A percentile compares a stretch with the other conserved stretches of the same genome.
phyloP scores from a whole-genome alignment of 2,888 invertebrate species.

The Galerucella pusilla region DNA sequence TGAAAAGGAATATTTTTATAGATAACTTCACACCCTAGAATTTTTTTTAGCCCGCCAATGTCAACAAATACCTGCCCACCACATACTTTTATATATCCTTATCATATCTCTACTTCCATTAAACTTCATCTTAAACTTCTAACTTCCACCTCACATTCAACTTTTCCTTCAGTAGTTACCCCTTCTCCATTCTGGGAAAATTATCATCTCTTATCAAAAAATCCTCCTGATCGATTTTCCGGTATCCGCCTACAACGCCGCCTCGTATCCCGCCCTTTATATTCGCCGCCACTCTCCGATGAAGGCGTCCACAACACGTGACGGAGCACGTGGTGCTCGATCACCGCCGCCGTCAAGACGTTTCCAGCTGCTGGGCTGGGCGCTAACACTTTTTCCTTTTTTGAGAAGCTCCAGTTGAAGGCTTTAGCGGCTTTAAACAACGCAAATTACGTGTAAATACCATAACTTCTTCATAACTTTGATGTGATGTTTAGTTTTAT shows the following conservation, averaged over 20 bases:
- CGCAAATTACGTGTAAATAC: constrained; percentile 14
- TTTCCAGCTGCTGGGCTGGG: constrained; percentile 15
- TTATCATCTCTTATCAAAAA: constrained; percentile 41
- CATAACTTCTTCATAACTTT: not conserved
- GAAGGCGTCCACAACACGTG: constrained; percentile 61
- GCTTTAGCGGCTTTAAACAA: constrained; percentile 4
- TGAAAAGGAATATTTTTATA: not conserved
- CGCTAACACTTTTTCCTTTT: constrained; percentile 12
- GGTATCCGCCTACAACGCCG: constrained; percentile 60
- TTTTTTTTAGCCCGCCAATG: constrained; percentile 26
- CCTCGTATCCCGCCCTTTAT: constrained; percentile 59
- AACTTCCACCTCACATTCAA: constrained; percentile 36
- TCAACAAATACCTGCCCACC: constrained; percentile 20
- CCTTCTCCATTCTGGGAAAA: constrained; percentile 23
- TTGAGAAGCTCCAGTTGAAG: constrained; percentile 6
- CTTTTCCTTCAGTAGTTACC: constrained; percentile 28
- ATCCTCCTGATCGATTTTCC: constrained; percentile 51
- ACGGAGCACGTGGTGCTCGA: constrained; percentile 58
- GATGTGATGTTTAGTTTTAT: not conserved
- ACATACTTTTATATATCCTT: constrained; percentile 25
- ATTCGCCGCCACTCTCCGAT: constrained; percentile 54
- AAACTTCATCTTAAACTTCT: constrained; percentile 29
- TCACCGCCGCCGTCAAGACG: constrained; percentile 50
- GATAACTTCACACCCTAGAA: not conserved
- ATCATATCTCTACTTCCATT: constrained; percentile 33